Conservation (phyloP, 2,888 invertebrate species). For the Phanerotoma sp. region DNA sequence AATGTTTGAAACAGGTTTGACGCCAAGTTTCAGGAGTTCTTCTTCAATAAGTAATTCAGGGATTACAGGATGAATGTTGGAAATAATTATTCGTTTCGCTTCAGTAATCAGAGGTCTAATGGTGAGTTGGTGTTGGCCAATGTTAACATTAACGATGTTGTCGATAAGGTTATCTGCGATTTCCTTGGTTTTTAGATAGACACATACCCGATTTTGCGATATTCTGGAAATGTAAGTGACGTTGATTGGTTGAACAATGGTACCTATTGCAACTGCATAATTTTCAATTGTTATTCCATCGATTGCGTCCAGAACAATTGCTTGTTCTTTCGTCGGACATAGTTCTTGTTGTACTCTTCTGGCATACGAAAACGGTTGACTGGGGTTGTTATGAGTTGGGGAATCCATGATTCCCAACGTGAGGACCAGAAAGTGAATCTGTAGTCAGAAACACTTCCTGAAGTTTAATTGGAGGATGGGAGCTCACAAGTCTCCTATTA, state of each 20-base stretch:
- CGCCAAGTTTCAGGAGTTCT: constrained; percentile 5
- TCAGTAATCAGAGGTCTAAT: not conserved
- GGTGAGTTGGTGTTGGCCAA: not conserved
- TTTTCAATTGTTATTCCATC: not conserved
- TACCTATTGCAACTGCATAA: not conserved
- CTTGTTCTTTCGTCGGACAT: not conserved
- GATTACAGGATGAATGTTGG: not conserved
- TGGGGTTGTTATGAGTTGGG: too few species aligned
- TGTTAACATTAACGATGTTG: not conserved
- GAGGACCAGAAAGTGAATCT: too few species aligned
- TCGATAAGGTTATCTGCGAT: not conserved
- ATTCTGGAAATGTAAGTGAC: not conserved
- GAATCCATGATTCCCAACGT: too few species aligned
- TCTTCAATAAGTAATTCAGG: not conserved
- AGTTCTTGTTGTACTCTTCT: too few species aligned
- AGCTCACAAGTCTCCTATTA: too few species aligned
- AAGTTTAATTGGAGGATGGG: too few species aligned
- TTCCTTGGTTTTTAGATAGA: not conserved
- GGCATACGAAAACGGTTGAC: too few species aligned
- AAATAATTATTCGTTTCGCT: not conserved
- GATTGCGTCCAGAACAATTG: not conserved
- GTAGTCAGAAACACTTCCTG: too few species aligned
- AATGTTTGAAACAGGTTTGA: constrained; percentile 25
- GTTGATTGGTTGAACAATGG: not conserved
- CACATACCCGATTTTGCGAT: not conserved